Percentiles rank a stretch among this genome's conserved stretches.
Conservation (phyloP, 53 echinoderm and acorn worm species). For the Paracentrotus lividus region DNA sequence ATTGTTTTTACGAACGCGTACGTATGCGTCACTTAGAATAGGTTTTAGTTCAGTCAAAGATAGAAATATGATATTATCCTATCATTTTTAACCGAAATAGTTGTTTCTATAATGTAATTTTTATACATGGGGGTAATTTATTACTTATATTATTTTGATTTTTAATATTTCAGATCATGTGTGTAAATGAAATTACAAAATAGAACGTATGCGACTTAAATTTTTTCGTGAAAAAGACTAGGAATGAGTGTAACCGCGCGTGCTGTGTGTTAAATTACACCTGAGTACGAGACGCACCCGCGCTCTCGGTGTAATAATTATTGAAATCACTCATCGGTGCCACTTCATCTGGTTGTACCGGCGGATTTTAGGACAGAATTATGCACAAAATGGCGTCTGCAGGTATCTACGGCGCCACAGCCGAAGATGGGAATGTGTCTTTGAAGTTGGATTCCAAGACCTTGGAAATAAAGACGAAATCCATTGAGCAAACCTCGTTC, state of each 20-base stretch:
- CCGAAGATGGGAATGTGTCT: constrained; percentile 20
- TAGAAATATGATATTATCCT: not conserved
- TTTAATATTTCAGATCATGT: no score
- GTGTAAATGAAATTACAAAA: no score
- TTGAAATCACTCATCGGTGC: constrained; percentile 40
- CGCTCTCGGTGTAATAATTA: not conserved
- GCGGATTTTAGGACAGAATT: not conserved
- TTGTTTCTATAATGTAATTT: no score
- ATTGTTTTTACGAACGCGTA: constrained; percentile 20
- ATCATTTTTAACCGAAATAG: not conserved
- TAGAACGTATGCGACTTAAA: no score
- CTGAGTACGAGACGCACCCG: not conserved
- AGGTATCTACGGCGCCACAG: not conserved
- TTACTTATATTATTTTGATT: no score
- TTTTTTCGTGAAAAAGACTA: not conserved
- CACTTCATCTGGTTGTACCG: constrained; percentile 30
- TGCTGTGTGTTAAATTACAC: not conserved
- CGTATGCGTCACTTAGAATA: not conserved
- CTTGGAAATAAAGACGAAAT: constrained; percentile 98
- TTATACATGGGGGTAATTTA: no score
- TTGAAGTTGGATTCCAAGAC: constrained; percentile 64
- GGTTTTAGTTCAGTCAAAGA: not conserved
- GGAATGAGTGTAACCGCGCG: not conserved
- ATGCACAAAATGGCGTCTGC: constrained; percentile 63
- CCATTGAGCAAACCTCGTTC: constrained; percentile 99